phyloP scores from a whole-genome alignment of 2,797 vertebrate species.

The Sebastiscus albofasciatus region DNA sequence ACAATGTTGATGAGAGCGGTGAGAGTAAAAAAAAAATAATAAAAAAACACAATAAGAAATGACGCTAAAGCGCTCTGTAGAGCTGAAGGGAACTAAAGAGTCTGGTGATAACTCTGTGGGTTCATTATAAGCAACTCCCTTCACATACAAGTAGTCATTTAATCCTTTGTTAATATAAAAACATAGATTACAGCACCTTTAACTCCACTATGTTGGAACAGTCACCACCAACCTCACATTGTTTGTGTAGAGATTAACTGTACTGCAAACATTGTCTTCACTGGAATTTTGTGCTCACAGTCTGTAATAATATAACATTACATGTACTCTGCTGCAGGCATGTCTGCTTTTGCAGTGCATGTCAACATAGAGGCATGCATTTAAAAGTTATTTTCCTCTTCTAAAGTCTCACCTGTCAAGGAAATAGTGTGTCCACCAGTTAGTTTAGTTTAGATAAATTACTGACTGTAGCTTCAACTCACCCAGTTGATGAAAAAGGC shows the following conservation, averaged over 20 bases:
- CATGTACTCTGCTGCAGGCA: neutral
- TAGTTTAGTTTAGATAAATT: neutral
- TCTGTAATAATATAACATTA: neutral
- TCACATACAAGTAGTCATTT: neutral
- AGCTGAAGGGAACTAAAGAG: no score
- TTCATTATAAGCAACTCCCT: neutral
- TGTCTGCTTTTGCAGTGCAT: neutral
- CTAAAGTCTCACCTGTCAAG: neutral
- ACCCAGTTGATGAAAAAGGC: conserved; percentile 99
- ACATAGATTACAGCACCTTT: neutral
- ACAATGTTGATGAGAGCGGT: no score
- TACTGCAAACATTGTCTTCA: neutral
- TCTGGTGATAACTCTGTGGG: neutral
- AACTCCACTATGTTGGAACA: neutral
- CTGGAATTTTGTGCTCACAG: neutral
- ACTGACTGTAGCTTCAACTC: conserved; percentile 68
- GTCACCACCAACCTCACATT: neutral
- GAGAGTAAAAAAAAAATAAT: no score
- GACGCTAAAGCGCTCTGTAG: no score
- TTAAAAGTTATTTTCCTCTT: neutral
- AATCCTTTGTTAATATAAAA: neutral
- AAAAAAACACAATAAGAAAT: no score
- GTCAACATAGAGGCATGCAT: neutral
- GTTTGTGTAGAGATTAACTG: neutral
- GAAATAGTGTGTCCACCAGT: neutral